These are phyloP conservation scores for Meloidogyne floridensis DNA, from an alignment of 1,140 invertebrate species.

Conservation along the genomic window DNA sequence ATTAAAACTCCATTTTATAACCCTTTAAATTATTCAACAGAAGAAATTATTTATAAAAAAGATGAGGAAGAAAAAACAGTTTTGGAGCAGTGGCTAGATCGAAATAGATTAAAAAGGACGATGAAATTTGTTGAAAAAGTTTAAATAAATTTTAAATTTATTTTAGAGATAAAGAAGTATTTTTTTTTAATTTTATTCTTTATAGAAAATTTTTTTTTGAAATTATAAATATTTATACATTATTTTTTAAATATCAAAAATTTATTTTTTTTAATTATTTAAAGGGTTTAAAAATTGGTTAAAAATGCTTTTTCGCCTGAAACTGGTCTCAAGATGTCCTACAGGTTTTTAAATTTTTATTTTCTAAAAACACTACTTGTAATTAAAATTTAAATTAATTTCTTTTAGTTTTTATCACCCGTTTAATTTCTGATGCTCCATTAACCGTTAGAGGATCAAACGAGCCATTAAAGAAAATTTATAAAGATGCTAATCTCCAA, in stretches of 20 bases:
- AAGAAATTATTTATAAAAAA: conserved; percentile 15
- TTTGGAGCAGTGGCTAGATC: not conserved
- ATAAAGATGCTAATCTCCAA: conserved; percentile 18
- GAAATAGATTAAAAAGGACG: not conserved
- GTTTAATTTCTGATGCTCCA: conserved; percentile 4
- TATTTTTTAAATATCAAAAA: not conserved
- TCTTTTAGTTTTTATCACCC: not conserved
- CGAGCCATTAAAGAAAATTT: conserved; percentile 18
- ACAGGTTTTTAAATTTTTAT: not conserved
- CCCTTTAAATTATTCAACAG: conserved; percentile 19
- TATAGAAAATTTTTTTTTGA: not conserved
- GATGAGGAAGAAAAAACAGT: not conserved
- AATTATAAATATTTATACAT: not conserved
- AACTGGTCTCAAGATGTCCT: not conserved
- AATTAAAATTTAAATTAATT: not conserved
- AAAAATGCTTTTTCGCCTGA: not conserved
- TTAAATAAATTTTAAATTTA: too few relatives aligned
- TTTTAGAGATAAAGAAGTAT: not conserved
- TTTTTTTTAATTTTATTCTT: not conserved
- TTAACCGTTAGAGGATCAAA: conserved; percentile 19
- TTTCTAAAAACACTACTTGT: not conserved
- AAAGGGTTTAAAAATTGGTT: not conserved
- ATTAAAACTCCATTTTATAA: conserved; percentile 13
- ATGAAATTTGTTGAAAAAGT: conserved; percentile 10
- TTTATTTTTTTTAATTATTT: not conserved